Base-by-base conservation (phyloP, 2,797 vertebrate species). In the Eutrigla gurnardus region DNA sequence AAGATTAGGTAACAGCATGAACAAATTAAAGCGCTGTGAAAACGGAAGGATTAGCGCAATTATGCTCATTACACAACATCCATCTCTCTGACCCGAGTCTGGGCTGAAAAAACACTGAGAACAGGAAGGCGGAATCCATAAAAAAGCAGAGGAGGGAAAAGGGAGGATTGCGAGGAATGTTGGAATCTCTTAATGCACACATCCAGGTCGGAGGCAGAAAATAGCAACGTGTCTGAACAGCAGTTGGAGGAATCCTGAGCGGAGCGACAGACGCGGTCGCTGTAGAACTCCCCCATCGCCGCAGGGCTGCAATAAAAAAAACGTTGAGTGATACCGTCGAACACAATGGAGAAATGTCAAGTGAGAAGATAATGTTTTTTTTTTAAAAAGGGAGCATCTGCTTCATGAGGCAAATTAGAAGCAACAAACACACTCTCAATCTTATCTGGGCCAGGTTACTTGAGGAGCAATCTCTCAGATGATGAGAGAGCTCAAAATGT, bases 191-290 rank as follows among this genome's bases (percentile, higher is more conserved):
- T 87, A 88, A 93, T 90, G 85, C 90, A 82, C 73, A 89, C 86
- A 91, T 93, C 82, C 83, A 87, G 73, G 92, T 85, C 57, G 61
- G 76, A 84, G 74, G 83, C 59, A 82, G 86, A 90, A 93, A 89
- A 91, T 72, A 53, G 80, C 63, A 78, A 93, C 95, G 80, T 94
- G 95, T 93, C 93, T 93, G 90, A 93, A 93, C 94, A 94, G 85
- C 88, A 83, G 84, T 75, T 77, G 47, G 70, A 82, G 82, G 79
- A 92, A 90, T 81, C 85, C 77, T 66, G 70, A 82, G 77, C 65
- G 59, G 74, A 63, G 81, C 74, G 85, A 76, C 84, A 87, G 85
- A 86, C 75, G 82, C 63, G 58, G 78, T 81, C 75, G n/a, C 49
- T 37, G 73, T 64, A 79, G 79, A 74, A 75, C 77, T 84, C 73